phyloP scores from a whole-genome alignment of 2,888 invertebrate species.

The Neuroscelio doddi region DNA sequence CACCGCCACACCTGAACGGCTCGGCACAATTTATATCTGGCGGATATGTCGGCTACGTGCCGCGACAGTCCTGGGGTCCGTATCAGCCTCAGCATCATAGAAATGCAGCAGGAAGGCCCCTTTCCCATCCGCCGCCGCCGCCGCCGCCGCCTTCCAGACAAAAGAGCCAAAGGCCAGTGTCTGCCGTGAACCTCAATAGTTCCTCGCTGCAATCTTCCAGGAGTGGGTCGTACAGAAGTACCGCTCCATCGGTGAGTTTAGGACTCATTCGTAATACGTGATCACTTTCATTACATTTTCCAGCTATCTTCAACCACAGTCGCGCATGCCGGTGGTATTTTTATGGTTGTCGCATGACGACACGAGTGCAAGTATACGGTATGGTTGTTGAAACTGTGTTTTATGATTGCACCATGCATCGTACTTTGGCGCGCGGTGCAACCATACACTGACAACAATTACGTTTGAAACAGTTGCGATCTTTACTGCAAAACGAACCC shows the following conservation, averaged over 20 bases:
- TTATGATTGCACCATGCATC: too few species aligned
- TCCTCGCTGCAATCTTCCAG: conserved; percentile 58
- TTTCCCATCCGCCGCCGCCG: conserved; percentile 66
- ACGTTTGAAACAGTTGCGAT: too few species aligned
- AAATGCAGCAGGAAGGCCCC: conserved; percentile 56
- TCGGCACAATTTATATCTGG: conserved; percentile 73
- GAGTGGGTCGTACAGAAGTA: conserved; percentile 55
- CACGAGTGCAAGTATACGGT: too few species aligned
- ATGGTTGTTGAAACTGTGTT: too few species aligned
- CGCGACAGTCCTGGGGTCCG: conserved; percentile 72
- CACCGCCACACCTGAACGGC: conserved; percentile 71
- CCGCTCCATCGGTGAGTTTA: conserved; percentile 68
- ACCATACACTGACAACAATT: too few species aligned
- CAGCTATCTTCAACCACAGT: too few species aligned
- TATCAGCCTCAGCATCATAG: conserved; percentile 65
- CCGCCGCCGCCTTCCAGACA: conserved; percentile 62
- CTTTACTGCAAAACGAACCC: too few species aligned
- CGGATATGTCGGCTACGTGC: conserved; percentile 75
- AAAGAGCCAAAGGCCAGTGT: conserved; percentile 56
- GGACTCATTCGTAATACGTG: too few species aligned
- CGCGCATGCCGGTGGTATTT: too few species aligned
- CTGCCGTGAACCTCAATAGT: conserved; percentile 52
- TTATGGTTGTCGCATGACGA: too few species aligned
- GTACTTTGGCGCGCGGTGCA: too few species aligned
- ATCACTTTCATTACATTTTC: too few species aligned